Base-by-base conservation (phyloP, 2,113 vertebrate genomes). In the Calidris pygmaea region DNA sequence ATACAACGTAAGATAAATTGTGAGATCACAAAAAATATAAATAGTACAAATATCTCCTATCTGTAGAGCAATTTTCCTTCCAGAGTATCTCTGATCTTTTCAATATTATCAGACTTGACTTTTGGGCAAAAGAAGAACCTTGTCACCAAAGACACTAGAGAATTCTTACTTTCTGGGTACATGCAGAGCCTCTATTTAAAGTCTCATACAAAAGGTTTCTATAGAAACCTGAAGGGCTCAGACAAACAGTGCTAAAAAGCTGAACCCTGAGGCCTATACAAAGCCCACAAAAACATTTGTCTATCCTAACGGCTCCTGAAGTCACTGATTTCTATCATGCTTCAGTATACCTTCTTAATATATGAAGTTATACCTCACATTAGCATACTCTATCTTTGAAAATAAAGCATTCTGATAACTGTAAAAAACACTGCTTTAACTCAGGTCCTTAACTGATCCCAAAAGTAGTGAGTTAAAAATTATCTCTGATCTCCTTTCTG, bases 131-230 rank as follows among this genome's bases (percentile, higher is more conserved):
- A 86, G 87, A 68, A 73, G 29, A 24, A 63, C 67, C 60, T 85
- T 87, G 60, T 85, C 88, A 78, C 48, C 56, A 72, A 90, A 95
- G 83, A 37, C 65, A 84, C 55, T 16, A 78, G 83, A 92, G 88
- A 89, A 89, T 81, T 78, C 72, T 90, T 81, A 86, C 52, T 62
- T 84, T 87, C 76, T 91, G 73, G 79, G 66, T 92, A 70, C 70
- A 85, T 11, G 39, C 37, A 78, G 65, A 92, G 62, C 73, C 92
- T 96, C 90, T 89, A 84, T 95, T 88, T 93, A 94, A 96, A 93
- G 76, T 59, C 67, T 94, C 73, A 89, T 12, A 84, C 70, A 75
- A 95, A 95, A 93, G 83, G 90, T 96, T 96, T 95, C 95, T 93
- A 89, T 95, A 96, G 88, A 96, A 97, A 93, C 92, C 73, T 75